Evolutionary conservation across 2,888 invertebrate species (phyloP), one percentile per base, ranked within the genome.

Genomic region (Lasioglossum marginatum): DNA sequence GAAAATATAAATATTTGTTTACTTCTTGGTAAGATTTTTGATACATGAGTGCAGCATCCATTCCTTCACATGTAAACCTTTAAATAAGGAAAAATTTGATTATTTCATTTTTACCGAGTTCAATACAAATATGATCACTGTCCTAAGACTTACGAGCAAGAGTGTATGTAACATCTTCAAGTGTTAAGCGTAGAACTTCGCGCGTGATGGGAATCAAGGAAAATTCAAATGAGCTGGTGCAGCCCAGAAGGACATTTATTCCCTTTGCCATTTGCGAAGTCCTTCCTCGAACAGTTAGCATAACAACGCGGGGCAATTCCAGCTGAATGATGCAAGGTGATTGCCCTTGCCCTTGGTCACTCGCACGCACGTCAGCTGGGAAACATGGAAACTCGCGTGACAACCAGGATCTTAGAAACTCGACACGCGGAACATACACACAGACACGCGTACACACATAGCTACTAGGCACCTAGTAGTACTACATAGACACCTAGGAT

Each of bases 371-470:
- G 66, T 19, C 68, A n/a, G 66, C 78, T 70, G n/a, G 19, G 63
- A 31, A 31, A 72, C 83, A 79, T 76, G 87, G 73, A 72, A 79
- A 79, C 74, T 88, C 79, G 87, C 87, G 87, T 87, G 84, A 83
- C 76, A 19, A 0, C 14, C 2, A 66, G 72, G 77, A 75, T 72
- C 40, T 31, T 45, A 72, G 37, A 68, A 34, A 37, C 68, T 68
- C 68, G 37, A 37, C 23, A 19, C 37, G 37, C 37, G 60, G 60
- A 4, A n/a, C 12, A 57, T 1, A 4, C 4, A 14, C 60, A 4
- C 14, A n/a, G n/a, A n/a, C n/a, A n/a, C n/a, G n/a, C n/a, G 12
- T 14, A 4, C 4, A 4, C n/a, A 60, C 27, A 27, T 5, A 19
- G 19, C 16, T 14, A 66, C 0, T n/a, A n/a, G n/a, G n/a, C n/a